Evolutionary conservation across 2,797 vertebrate species (phyloP), one percentile per base, ranked within the genome.

Genomic region (Coreius guichenoti): DNA sequence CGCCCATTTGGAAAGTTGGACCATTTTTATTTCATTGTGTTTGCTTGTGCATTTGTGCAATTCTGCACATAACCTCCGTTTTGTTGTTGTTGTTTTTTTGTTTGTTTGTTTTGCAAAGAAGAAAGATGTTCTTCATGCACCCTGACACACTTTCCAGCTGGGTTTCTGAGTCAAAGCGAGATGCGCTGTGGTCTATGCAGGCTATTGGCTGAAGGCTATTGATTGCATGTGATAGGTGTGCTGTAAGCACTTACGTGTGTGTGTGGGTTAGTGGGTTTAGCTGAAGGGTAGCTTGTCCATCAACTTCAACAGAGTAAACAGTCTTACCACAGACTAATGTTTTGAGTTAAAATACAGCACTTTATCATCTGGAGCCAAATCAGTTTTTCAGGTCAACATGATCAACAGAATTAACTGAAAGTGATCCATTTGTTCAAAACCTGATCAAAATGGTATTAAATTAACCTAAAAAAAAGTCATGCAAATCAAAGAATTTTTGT

Each of bases 71-170:
- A 51, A 51, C 9, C 26, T 19, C 2, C 1, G 29, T 14, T 75
- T 6, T 23, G 11, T 23, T 5, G 8, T 8, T 54, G 65, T 56
- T 36, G 13, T 36, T 21, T 56, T 61, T 0, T 58, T 45, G 2
- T 58, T 58, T 51, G 49, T 49, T 74, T 58, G 11, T 58, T 58
- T 43, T 77, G 54, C 33, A 77, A 77, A 77, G 21, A 36, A 77
- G 13, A 56, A 19, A 17, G 75, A 77, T 23, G 54, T 26, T 77
- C 1, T 17, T 39, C 0, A 6, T 77, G 75, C 75, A 77, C 75
- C 56, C 13, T 58, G 31, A 43, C 75, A 9, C 0, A 61, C 33
- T 77, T 77, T 77, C 75, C 54, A 26, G 1, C 1, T 77, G 7
- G 4, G 31, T 58, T 39, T 61, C 2, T 26, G 23, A 16, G 31